phyloP scores from a whole-genome alignment of 2,113 vertebrate species.

The Trachemys scripta region DNA sequence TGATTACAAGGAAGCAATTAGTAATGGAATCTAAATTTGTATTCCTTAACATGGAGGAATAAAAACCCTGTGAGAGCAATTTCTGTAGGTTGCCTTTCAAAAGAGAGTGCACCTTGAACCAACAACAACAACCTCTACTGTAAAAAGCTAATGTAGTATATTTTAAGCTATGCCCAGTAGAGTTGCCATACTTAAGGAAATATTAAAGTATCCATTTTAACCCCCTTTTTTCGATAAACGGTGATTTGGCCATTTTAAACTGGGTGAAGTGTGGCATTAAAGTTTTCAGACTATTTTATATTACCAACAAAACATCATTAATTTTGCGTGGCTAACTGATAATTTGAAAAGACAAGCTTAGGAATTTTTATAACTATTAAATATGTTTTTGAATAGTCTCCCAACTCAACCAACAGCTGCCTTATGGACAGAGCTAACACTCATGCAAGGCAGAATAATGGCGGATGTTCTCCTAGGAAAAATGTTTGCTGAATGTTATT shows the following conservation, averaged over 20 bases:
- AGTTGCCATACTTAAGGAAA: neutral
- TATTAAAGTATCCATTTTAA: neutral
- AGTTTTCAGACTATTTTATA: neutral
- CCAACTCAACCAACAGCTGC: neutral
- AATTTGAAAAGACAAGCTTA: neutral
- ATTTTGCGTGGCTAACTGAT: neutral
- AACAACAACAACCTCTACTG: neutral
- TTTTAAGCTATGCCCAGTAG: neutral
- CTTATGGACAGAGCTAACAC: neutral
- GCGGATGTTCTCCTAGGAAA: neutral
- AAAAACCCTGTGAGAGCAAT: slow-evolving; percentile 42
- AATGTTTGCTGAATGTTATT: neutral
- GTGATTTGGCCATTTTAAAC: neutral
- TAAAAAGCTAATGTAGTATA: neutral
- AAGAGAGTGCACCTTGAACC: slow-evolving; percentile 14
- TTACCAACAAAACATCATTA: neutral
- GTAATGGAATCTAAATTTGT: slow-evolving; percentile 63
- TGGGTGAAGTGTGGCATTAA: neutral
- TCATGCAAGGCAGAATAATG: neutral
- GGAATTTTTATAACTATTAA: neutral
- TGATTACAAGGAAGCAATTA: slow-evolving; percentile 71
- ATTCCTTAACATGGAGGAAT: slow-evolving; percentile 57
- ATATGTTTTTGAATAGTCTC: neutral
- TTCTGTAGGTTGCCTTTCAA: slow-evolving; percentile 25
- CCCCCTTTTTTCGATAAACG: neutral